Base-by-base conservation (phyloP, 2,113 vertebrate genomes). In the Myotis brandtii region DNA sequence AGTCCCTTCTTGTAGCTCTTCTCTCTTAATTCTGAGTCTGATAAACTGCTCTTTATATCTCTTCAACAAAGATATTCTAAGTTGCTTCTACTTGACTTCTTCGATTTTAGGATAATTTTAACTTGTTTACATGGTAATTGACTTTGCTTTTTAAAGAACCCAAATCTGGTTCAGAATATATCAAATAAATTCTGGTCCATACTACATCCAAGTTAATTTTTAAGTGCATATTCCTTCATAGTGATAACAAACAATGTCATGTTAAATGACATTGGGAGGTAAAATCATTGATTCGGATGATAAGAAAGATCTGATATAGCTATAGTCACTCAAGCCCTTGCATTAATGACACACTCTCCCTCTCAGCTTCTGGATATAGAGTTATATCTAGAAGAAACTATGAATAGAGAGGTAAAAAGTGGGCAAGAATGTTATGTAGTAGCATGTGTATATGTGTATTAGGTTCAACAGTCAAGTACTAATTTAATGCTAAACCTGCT, bases 401-500 rank as follows among this genome's bases (percentile, higher is more conserved):
- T 91, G 11, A n/a, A 20, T 9, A 86, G 12, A n/a, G 18, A 90
- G 50, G 13, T 52, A 46, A 79, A 79, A 89, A 64, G 43, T 95
- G 27, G n/a, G 2, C 62, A 92, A 69, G 13, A 17, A 4, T 17
- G 9, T 46, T 25, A 59, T 59, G 56, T 59, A 59, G 23, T 62
- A 62, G 59, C 59, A 27, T 32, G 64, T 66, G 62, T 23, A 4
- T 30, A 5, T 92, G 7, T 75, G 0, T 73, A 84, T 72, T 80
- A 86, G 23, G 5, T 50, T 77, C 84, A 94, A 59, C 67, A 70
- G 62, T 86, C 40, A 83, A 67, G 84, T 73, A 23, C 50, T 83
- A 96, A 95, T 30, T 86, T 92, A 79, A 76, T 81, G 23, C n/a
- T 87, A 11, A 90, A 85, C 34, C 13, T 92, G 34, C 34, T 76